Conservation (phyloP, 2,113 vertebrate species). For the Greenwoodochromis staneri region DNA sequence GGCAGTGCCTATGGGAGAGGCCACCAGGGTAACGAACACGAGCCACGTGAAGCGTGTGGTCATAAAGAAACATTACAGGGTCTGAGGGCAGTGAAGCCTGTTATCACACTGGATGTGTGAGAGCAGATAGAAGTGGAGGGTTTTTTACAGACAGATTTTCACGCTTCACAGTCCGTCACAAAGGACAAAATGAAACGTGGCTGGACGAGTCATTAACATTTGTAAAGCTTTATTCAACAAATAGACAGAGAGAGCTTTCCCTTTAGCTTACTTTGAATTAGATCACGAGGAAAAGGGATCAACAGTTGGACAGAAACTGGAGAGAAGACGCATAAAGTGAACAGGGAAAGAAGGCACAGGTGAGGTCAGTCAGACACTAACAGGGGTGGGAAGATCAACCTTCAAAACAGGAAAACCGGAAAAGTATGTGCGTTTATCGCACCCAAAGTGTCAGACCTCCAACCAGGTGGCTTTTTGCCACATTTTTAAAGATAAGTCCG, state of each 20-base stretch:
- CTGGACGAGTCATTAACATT: neutral
- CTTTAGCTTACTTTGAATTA: neutral
- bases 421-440: neutral
- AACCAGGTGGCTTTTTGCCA: neutral
- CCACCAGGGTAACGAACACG: neutral
- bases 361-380: neutral
- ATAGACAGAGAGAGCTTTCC: neutral
- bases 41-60: constrained; percentile 19
- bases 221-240: neutral
- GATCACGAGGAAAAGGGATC: neutral
- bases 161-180: neutral
- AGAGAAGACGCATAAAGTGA: neutral
- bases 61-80: constrained; percentile 19
- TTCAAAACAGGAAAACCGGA: neutral
- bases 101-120: neutral
- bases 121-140: neutral
- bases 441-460: neutral
- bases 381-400: neutral
- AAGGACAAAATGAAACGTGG: neutral
- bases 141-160: neutral
- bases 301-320: neutral
- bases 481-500: neutral
- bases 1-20: neutral
- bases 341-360: neutral
- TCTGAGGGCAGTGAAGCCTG: neutral